phyloP scores from a whole-genome alignment of 2,113 vertebrate species.

The Pelusios castaneus region DNA sequence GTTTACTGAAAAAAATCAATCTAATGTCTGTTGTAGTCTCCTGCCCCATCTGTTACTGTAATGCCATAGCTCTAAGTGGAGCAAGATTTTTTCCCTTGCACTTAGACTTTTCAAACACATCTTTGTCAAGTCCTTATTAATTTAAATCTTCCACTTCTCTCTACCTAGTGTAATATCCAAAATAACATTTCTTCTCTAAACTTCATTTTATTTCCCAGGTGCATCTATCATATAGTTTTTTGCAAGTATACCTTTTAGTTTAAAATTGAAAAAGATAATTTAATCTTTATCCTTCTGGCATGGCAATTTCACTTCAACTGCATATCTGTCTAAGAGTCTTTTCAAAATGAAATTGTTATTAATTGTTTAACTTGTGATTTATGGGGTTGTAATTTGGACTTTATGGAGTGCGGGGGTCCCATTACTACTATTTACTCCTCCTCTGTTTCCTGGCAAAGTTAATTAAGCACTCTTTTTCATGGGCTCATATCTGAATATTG shows the following conservation, averaged over 20 bases:
- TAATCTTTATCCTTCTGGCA: neutral
- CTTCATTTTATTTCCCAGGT: neutral
- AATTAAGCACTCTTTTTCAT: neutral
- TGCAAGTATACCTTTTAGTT: neutral
- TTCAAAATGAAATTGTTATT: neutral
- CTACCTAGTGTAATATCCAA: neutral
- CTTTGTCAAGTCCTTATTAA: neutral
- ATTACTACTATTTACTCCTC: neutral
- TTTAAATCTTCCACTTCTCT: neutral
- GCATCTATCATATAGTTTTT: neutral
- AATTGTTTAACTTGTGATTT: neutral
- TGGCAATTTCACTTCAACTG: neutral
- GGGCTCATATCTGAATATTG: fast-evolving
- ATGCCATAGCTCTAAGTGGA: neutral
- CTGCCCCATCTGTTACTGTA: neutral
- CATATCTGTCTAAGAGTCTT: neutral
- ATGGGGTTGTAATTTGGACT: neutral
- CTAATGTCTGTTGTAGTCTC: neutral
- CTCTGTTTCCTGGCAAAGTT: neutral
- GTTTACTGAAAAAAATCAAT: fast-evolving
- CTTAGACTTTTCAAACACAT: neutral
- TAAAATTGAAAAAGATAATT: neutral
- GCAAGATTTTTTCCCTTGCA: neutral
- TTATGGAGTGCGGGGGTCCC: neutral
- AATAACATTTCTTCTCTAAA: neutral